Percentiles rank a stretch among this genome's conserved stretches.
Evolutionary conservation across 2,113 vertebrate species (phyloP).

Genomic region (Tenrec ecaudatus): DNA sequence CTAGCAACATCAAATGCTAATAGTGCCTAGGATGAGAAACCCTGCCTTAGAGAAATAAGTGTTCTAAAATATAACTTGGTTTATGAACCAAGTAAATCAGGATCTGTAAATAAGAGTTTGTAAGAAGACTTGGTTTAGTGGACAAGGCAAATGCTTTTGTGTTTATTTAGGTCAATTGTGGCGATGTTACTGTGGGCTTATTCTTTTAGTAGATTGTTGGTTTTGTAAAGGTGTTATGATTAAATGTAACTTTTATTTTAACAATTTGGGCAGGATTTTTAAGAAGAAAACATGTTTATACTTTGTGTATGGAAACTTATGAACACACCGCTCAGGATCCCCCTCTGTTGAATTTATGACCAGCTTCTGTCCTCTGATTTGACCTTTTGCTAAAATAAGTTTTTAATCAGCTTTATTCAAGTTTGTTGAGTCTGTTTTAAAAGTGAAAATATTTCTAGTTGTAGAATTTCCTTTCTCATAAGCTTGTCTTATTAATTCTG

Average conservation of each 20-base stretch:
- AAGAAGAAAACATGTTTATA: not conserved
- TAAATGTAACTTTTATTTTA: slow-evolving; percentile 17
- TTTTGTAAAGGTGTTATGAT: slow-evolving; percentile 20
- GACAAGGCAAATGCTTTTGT: not conserved
- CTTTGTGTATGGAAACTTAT: slow-evolving; percentile 12
- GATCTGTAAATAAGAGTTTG: not conserved
- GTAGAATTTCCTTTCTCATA: not conserved
- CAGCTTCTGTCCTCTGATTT: slow-evolving; percentile 43
- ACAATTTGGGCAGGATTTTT: not conserved
- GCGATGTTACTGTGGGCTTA: not conserved
- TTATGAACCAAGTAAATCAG: not conserved
- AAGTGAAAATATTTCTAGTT: slow-evolving; percentile 9
- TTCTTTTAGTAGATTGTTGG: slow-evolving; percentile 1
- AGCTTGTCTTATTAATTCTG: not conserved
- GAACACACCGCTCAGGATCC: slow-evolving; percentile 50
- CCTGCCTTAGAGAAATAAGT: not conserved
- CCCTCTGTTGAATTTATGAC: slow-evolving; percentile 64
- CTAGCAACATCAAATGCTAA: no score
- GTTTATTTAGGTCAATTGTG: slow-evolving; percentile 2
- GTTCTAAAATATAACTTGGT: slow-evolving; percentile 29
- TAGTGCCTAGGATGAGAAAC: not conserved
- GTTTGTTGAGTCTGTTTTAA: not conserved
- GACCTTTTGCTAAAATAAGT: slow-evolving; percentile 30
- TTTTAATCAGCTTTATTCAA: slow-evolving; percentile 28
- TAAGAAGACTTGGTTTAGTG: not conserved